A percentile compares a stretch with the other conserved stretches of the same genome.
These are phyloP conservation scores for Epinephelus moara DNA, from an alignment of 2,113 vertebrate species.

Conservation along the genomic window DNA sequence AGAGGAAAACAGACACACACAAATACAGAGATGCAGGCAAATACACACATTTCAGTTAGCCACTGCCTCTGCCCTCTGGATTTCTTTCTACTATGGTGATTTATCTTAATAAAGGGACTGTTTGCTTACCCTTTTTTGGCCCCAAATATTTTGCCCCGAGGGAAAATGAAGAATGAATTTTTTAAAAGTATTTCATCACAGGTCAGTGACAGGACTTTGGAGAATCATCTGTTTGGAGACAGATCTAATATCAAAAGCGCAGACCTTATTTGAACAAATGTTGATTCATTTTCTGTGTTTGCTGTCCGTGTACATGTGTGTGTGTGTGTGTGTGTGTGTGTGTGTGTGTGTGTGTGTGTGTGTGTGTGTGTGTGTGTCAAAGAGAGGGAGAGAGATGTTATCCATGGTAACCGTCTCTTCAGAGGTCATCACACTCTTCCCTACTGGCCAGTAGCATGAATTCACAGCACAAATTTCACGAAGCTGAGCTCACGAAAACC, in stretches of 20 bases:
- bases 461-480: not conserved
- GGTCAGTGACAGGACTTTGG: slow-evolving; percentile 29
- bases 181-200: slow-evolving; percentile 37
- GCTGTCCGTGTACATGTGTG: not conserved
- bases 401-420: too few relatives aligned
- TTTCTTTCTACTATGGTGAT: slow-evolving; percentile 21
- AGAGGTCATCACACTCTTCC: too few relatives aligned
- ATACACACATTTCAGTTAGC: slow-evolving; percentile 28
- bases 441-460: not conserved
- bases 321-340: not conserved
- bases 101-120: slow-evolving; percentile 59
- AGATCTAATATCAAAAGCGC: slow-evolving; percentile 26
- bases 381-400: not conserved
- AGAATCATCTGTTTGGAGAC: slow-evolving; percentile 36
- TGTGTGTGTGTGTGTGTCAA: not conserved
- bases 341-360: not conserved
- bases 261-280: slow-evolving; percentile 16
- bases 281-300: slow-evolving; percentile 17
- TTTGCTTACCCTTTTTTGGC: slow-evolving; percentile 50
- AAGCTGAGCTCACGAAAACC: not conserved
- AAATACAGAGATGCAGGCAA: not conserved
- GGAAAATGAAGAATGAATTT: slow-evolving; percentile 14
- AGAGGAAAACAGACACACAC: not conserved
- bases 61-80: slow-evolving; percentile 42
- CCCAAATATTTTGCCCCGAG: slow-evolving; percentile 33